A percentile compares a stretch with the other conserved stretches of the same genome.
These are phyloP conservation scores for Nomada flava DNA, from an alignment of 2,888 invertebrate species.

Conservation along the genomic window DNA sequence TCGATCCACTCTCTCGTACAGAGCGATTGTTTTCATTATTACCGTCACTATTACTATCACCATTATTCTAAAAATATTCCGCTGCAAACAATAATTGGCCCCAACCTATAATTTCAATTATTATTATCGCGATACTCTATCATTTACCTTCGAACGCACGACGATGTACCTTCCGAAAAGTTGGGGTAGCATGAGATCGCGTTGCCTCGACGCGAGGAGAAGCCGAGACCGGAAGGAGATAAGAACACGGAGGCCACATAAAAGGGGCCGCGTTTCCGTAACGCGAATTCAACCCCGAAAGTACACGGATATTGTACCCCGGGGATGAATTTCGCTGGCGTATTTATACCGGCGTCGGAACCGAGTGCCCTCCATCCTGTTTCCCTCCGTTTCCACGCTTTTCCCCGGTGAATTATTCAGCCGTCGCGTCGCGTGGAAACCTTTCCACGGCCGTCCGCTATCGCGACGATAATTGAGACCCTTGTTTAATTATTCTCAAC, in stretches of 20 bases:
- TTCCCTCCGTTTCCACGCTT: neutral
- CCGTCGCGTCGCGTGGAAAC: constrained; percentile 8
- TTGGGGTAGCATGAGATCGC: neutral
- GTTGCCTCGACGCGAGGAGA: constrained; percentile 22
- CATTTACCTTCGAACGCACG: too few relatives aligned
- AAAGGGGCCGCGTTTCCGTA: constrained; percentile 20
- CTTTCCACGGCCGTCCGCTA: constrained; percentile 8
- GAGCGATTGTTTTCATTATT: too few relatives aligned
- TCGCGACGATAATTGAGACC: constrained; percentile 13
- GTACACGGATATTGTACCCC: constrained; percentile 29
- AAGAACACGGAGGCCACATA: constrained; percentile 37
- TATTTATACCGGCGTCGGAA: constrained; percentile 39
- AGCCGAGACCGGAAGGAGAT: constrained; percentile 10
- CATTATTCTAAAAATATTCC: too few relatives aligned
- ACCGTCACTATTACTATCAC: too few relatives aligned
- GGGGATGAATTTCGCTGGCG: constrained; percentile 33
- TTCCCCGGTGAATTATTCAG: constrained; percentile 40
- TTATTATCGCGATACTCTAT: too few relatives aligned
- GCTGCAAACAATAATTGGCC: too few relatives aligned
- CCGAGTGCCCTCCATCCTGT: constrained; percentile 43
- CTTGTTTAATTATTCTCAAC: constrained; percentile 18
- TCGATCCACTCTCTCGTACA: too few relatives aligned
- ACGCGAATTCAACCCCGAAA: constrained; percentile 22
- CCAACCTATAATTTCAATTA: too few relatives aligned
- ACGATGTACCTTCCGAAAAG: too few relatives aligned